Conservation (phyloP, 2,888 invertebrate species). For the Acrobasis consociella region DNA sequence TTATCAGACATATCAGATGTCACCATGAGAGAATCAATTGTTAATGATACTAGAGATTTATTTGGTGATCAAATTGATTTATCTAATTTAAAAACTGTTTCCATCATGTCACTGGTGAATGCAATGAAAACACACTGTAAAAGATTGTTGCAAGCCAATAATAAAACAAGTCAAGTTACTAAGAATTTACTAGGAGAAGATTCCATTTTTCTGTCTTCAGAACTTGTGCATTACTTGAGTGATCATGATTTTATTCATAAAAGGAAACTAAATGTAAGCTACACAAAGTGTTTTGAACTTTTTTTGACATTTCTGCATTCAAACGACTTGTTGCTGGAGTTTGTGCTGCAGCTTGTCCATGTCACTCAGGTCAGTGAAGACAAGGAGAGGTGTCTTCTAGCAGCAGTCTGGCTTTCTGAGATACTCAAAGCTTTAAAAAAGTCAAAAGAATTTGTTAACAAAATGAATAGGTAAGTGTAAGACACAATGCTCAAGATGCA, state of each 20-base stretch:
- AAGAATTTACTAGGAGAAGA: conserved; percentile 60
- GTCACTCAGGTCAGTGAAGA: conserved; percentile 54
- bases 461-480: conserved; percentile 53
- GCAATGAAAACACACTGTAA: conserved; percentile 51
- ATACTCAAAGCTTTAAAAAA: conserved; percentile 70
- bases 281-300: conserved; percentile 78
- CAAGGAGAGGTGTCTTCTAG: conserved; percentile 56
- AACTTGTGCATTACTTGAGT: conserved; percentile 55
- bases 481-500: too few relatives aligned
- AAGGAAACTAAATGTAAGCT: conserved; percentile 48
- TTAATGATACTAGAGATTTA: conserved; percentile 63
- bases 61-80: conserved; percentile 56
- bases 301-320: conserved; percentile 77
- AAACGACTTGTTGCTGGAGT: conserved; percentile 71
- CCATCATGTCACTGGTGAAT: conserved; percentile 54
- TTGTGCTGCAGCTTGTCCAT: conserved; percentile 70
- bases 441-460: conserved; percentile 56
- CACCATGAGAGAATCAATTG: conserved; percentile 59
- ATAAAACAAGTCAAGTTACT: conserved; percentile 44
- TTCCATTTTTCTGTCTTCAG: conserved; percentile 62
- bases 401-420: conserved; percentile 80
- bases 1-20: conserved; percentile 61
- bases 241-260: conserved; percentile 44
- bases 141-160: conserved; percentile 50
- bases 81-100: conserved; percentile 57